Base-by-base conservation (phyloP, 1,140 invertebrate species). In the Acromyrmex charruanus region DNA sequence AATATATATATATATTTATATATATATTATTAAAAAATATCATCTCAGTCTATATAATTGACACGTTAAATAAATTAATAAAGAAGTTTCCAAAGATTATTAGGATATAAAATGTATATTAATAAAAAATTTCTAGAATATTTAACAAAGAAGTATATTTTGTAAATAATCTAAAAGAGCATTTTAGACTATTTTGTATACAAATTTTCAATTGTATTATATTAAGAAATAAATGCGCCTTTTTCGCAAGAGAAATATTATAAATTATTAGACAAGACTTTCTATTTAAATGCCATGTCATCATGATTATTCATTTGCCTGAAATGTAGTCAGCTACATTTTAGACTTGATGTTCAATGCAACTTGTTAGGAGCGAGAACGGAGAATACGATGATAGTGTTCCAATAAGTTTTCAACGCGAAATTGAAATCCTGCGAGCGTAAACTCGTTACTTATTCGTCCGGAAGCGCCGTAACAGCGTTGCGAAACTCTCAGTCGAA, bases 401-500 rank as follows among this genome's bases (percentile, higher is more conserved):
- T 51, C 69, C 80, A 84, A 84, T 84, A 75, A 84, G 80, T 84
- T 84, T 75, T 74, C 69, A 31, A 61, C 80, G 58, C 9, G 55
- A 84, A 84, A 84, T 84, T 84, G 80, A 84, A 84, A 84, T 84
- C 80, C 69, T 51, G 69, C 68, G 44, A 74, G 80, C 69, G 80
- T 75, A 84, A 84, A 84, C 55, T 82, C 80, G 80, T 82, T 82
- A 82, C 55, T 84, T 84, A 84, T 84, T 84, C 80, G 80, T 84
- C 71, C 69, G 69, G 80, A 84, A 74, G 80, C 55, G 39, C 69
- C 25, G 80, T 84, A 84, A 84, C 39, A 61, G 69, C 80, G 53
- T 82, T 74, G 77, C 49, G 39, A 84, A 84, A 75, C 69, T 84
- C 72, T 84, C 80, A 28, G 25, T 75, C 80, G 55, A 9, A 61